Conservation (phyloP, 2,797 vertebrate genomes). For the Erithacus rubecula region DNA sequence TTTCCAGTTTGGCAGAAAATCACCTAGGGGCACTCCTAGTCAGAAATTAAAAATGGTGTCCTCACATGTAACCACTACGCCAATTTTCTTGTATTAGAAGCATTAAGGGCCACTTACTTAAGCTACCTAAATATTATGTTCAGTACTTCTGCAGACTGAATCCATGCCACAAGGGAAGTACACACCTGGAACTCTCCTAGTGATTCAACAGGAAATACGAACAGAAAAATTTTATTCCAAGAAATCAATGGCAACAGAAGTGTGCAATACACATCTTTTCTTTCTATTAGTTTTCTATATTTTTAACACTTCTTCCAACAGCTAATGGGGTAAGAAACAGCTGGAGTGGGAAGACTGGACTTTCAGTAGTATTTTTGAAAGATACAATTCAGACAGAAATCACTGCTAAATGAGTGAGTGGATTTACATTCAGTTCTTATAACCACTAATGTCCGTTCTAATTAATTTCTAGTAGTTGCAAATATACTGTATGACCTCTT, state of each 20-base stretch:
- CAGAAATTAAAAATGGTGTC: background rate
- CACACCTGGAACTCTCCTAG: background rate
- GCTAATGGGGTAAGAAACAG: background rate
- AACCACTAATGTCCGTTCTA: background rate
- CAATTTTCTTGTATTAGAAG: background rate
- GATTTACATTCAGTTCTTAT: background rate
- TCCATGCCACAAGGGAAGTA: background rate
- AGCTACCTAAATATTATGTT: background rate
- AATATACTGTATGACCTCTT: background rate
- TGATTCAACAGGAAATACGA: background rate
- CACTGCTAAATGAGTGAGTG: background rate
- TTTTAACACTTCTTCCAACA: background rate
- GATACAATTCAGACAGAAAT: background rate
- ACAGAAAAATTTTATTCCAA: background rate
- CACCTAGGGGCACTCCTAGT: background rate
- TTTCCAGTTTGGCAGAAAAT: background rate
- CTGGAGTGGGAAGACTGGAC: background rate
- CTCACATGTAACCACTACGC: background rate
- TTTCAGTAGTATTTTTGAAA: background rate
- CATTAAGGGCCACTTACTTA: background rate
- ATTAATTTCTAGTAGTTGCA: background rate
- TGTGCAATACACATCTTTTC: background rate
- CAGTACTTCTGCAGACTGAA: background rate
- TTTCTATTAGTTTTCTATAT: background rate
- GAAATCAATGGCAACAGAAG: background rate